Conservation (phyloP, 1,140 invertebrate species). For the Argopecten irradians region DNA sequence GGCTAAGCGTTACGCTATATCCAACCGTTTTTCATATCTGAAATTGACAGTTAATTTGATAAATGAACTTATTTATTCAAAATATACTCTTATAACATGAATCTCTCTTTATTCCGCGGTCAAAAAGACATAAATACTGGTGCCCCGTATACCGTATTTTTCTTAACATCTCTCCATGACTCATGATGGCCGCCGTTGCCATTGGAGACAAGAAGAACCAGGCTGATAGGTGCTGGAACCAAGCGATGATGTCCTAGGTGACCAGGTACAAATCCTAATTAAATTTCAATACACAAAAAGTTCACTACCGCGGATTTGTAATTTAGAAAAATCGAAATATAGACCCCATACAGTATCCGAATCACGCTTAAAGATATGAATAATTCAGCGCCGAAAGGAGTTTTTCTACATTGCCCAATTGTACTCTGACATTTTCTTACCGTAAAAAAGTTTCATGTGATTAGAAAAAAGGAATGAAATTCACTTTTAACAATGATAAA, state of each 20-base stretch:
- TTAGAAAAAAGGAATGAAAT: constrained; percentile 17
- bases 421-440: neutral
- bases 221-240: neutral
- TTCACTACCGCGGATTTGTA: neutral
- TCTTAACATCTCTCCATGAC: neutral
- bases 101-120: neutral
- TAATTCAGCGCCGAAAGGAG: neutral
- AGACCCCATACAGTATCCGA: neutral
- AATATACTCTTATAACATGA: constrained; percentile 12
- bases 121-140: neutral
- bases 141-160: neutral
- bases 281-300: constrained; percentile 12
- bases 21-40: neutral
- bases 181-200: neutral
- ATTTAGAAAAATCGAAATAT: constrained; percentile 23
- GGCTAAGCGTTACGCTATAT: neutral
- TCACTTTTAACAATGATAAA: constrained; percentile 23
- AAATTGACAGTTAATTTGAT: constrained; percentile 3
- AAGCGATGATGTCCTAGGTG: neutral
- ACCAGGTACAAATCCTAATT: constrained; percentile 11
- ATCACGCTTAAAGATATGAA: constrained; percentile 1
- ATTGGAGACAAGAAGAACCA: neutral
- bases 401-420: neutral
- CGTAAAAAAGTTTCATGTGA: neutral
- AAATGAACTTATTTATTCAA: neutral